Evolutionary conservation across 1,140 invertebrate genomes (phyloP).

Genomic region (Heliothis subflexa): DNA sequence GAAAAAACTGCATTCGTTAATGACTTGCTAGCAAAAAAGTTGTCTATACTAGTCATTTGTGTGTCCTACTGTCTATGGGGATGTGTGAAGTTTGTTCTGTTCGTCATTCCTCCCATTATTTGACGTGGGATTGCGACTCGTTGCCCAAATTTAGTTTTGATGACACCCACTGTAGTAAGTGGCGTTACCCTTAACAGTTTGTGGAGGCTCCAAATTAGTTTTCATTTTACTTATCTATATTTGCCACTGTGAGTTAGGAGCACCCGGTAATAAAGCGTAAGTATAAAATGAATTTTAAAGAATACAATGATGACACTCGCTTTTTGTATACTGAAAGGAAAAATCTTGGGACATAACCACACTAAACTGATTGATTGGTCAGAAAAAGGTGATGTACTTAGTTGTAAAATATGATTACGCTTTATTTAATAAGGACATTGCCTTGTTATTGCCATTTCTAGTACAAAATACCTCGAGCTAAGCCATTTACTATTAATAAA

Average conservation of each 20-base stretch:
- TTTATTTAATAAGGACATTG: background rate
- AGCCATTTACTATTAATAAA: slow-evolving; percentile 49
- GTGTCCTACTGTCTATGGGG: slow-evolving; percentile 51
- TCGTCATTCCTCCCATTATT: slow-evolving; percentile 75
- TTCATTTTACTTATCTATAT: slow-evolving; percentile 25
- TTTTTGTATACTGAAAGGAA: too few relatives aligned
- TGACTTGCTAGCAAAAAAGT: slow-evolving; percentile 3
- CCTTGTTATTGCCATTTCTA: background rate
- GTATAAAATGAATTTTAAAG: background rate
- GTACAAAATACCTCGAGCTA: background rate
- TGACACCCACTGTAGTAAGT: slow-evolving; percentile 66
- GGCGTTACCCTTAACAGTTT: slow-evolving; percentile 56
- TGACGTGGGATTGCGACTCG: slow-evolving; percentile 76
- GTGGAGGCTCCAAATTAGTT: slow-evolving; percentile 58
- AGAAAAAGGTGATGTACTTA: too few relatives aligned
- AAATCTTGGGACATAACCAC: too few relatives aligned
- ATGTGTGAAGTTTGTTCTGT: slow-evolving; percentile 72
- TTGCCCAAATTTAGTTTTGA: slow-evolving; percentile 77
- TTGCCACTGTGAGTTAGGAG: background rate
- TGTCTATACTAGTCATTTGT: slow-evolving; percentile 38
- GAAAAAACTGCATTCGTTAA: background rate
- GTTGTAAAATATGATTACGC: too few relatives aligned
- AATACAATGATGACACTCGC: too few relatives aligned
- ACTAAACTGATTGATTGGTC: too few relatives aligned
- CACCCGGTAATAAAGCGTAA: background rate